Conservation (phyloP, 2,797 vertebrate genomes). For the Vultur gryphus region DNA sequence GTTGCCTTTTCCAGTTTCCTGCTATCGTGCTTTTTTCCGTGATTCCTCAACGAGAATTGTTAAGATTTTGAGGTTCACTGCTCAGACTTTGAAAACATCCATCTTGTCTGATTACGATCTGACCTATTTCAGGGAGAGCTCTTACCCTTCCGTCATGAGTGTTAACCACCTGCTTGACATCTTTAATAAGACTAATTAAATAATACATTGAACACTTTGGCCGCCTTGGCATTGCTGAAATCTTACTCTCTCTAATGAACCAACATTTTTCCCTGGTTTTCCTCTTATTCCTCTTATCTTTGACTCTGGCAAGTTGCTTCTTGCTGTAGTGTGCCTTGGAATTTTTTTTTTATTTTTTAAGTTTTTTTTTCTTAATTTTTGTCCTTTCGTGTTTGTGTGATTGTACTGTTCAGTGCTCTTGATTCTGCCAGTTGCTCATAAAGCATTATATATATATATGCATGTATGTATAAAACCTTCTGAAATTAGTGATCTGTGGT, state of each 20-base stretch:
- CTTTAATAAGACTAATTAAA: not conserved
- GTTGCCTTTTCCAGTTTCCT: not conserved
- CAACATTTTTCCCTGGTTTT: not conserved
- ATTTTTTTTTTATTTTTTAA: not conserved
- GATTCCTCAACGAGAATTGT: not conserved
- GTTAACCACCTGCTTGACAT: not conserved
- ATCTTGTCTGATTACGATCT: rapidly evolving
- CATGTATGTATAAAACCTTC: not conserved
- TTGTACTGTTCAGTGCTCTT: not conserved
- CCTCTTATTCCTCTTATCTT: not conserved
- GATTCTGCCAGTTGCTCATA: not conserved
- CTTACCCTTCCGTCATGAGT: not conserved
- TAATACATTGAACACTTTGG: not conserved
- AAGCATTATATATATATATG: not conserved
- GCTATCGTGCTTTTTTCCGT: not conserved
- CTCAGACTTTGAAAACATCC: not conserved
- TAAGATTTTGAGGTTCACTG: not conserved
- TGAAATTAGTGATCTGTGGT: not conserved
- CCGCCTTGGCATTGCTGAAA: not conserved
- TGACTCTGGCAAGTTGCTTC: not conserved
- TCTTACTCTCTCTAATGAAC: not conserved
- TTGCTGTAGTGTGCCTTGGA: not conserved
- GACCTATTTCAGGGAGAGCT: not conserved
- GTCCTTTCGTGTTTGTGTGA: not conserved
- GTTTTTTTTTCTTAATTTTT: not conserved